phyloP scores from a whole-genome alignment of 2,888 invertebrate species.

The Panopea generosa region DNA sequence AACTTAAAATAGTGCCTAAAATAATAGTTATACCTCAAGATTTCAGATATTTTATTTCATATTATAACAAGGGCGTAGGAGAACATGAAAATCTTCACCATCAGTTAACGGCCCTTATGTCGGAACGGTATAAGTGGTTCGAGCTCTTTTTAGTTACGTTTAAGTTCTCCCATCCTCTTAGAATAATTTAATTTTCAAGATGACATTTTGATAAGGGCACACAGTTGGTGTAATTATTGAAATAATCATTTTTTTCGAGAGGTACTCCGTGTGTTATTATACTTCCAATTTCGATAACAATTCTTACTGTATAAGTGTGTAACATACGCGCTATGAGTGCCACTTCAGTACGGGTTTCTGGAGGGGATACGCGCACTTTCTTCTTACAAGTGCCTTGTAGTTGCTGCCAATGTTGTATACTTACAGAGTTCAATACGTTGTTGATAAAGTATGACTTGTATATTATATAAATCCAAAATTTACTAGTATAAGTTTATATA shows the following conservation, averaged over 20 bases:
- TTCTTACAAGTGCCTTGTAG: not conserved
- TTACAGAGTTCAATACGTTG: too few species aligned
- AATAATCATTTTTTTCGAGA: constrained; percentile 2
- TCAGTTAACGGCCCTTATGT: too few species aligned
- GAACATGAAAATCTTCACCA: too few species aligned
- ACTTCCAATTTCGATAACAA: constrained; percentile 22
- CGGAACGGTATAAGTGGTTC: not conserved
- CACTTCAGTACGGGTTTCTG: not conserved
- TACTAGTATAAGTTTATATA: not conserved
- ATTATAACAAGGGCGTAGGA: too few species aligned
- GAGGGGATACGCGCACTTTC: not conserved
- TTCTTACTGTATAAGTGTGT: not conserved
- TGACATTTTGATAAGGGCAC: constrained; percentile 12
- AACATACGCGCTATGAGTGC: not conserved
- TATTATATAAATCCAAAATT: not conserved
- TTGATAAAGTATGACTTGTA: not conserved
- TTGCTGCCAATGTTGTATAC: too few species aligned
- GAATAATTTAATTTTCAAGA: constrained; percentile 4
- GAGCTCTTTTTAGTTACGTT: not conserved
- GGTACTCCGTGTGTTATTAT: not conserved
- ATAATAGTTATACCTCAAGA: too few species aligned
- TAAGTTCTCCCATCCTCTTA: not conserved
- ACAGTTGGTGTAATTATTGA: constrained; percentile 10
- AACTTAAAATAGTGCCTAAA: too few species aligned
- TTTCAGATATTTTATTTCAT: too few species aligned